Percentiles rank a stretch among this genome's conserved stretches.
These are phyloP conservation scores for Drosophila neonasuta DNA, from an alignment of 2,888 invertebrate species.

Conservation along the genomic window DNA sequence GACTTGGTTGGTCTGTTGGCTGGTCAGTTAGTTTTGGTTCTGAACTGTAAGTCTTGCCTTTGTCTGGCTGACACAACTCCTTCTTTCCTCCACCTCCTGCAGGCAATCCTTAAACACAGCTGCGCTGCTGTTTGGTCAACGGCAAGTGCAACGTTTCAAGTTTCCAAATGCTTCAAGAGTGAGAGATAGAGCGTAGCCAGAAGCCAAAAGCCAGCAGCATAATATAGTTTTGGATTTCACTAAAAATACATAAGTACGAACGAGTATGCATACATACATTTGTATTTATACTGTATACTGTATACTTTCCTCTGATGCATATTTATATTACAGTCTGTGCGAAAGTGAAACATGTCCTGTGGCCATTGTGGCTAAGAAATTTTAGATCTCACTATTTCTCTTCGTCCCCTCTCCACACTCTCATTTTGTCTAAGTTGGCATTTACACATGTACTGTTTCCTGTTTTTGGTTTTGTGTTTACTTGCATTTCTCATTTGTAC, in stretches of 20 bases:
- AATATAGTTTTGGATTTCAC: constrained; percentile 70
- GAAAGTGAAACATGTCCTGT: constrained; percentile 63
- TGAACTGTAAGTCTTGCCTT: constrained; percentile 19
- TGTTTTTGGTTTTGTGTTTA: constrained; percentile 13
- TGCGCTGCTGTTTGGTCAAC: constrained; percentile 52
- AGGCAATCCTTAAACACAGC: constrained; percentile 13
- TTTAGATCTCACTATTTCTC: constrained; percentile 19
- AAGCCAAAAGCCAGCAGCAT: constrained; percentile 44
- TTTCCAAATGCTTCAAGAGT: constrained; percentile 50
- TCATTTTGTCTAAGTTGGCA: constrained; percentile 12
- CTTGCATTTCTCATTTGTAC: constrained; percentile 43
- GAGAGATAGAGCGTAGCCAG: constrained; percentile 16
- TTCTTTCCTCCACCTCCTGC: constrained; percentile 12
- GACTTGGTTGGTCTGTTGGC: constrained; percentile 57
- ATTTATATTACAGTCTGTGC: constrained; percentile 52
- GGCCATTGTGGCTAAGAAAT: constrained; percentile 57
- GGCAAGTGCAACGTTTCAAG: constrained; percentile 72
- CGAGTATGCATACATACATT: constrained; percentile 20
- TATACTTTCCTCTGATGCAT: constrained; percentile 38
- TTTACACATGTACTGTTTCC: constrained; percentile 49
- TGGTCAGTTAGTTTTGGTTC: constrained; percentile 6
- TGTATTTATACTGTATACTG: constrained; percentile 6
- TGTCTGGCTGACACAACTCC: constrained; percentile 45
- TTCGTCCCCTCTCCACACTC: neutral
- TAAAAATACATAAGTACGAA: constrained; percentile 48